Evolutionary conservation across 2,888 invertebrate genomes (phyloP), one percentile per base, ranked within the genome.

Genomic region (Athalia circularis): DNA sequence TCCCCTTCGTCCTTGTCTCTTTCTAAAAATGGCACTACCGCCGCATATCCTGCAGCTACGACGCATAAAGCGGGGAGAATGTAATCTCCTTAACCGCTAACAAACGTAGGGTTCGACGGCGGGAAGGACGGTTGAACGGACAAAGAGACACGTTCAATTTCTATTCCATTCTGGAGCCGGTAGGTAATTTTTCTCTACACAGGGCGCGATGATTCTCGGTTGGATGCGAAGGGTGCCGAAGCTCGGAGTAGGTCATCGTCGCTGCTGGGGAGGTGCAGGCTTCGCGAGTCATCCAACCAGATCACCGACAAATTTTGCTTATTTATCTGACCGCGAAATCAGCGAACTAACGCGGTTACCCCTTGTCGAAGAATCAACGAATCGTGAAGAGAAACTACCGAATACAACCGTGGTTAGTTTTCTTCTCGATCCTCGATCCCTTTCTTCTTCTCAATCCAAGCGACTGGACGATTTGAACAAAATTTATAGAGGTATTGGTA

Each of bases 1-100:
- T 81, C 79, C 79, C 80, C 77, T 80, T 65, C 64, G 81, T 80
- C 77, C 79, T 79, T 54, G 48, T n/a, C 29, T 52, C 43, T 59
- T 65, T 65, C 48, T 77, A 61, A 62, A 57, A 68, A 57, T 57
- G 59, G 68, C 75, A 54, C 75, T 48, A 62, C 68, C 61, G 15
- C 70, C 70, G 50, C 65, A 64, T 68, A 65, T 78, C 15, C 78
- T 61, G 76, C 29, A 29, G 29, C 29, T 29, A 29, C 29, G 29
- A 29, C 29, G 29, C 29, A 29, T 29, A 29, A 29, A 29, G 29
- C 29, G 2, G 29, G 29, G 29, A 29, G 29, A 29, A 29, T 29
- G 29, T 29, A 29, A 7, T 61, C 61, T 61, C 61, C 61, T 11
- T n/a, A 13, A 3, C 7, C 52, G 54, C 47, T 47, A 52, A 29